These are phyloP conservation scores for Elaeidobius kamerunicus DNA, from an alignment of 2,888 invertebrate species.

Conservation along the genomic window DNA sequence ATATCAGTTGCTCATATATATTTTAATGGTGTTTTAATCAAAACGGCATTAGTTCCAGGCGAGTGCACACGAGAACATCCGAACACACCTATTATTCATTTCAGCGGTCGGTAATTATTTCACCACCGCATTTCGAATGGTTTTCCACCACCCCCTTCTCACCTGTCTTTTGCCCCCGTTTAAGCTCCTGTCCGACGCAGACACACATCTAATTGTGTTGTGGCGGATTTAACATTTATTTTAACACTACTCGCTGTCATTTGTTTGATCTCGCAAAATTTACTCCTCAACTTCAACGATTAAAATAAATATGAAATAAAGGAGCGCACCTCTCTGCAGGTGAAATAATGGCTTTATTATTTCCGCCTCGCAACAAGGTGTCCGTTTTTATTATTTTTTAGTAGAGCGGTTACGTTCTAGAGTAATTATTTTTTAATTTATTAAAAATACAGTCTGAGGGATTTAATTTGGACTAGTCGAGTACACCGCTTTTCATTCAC, in stretches of 20 bases:
- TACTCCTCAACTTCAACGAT: too few species aligned
- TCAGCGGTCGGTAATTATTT: constrained; percentile 12
- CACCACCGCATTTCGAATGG: constrained; percentile 7
- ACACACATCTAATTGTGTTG: too few species aligned
- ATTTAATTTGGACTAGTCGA: too few species aligned
- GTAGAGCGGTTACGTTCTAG: not conserved
- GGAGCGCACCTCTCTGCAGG: too few species aligned
- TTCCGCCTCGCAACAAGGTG: not conserved
- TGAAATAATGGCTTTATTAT: not conserved
- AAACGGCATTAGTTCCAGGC: constrained; percentile 9
- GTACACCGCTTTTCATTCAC: too few species aligned
- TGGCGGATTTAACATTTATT: too few species aligned
- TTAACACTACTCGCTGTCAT: too few species aligned
- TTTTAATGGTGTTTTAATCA: constrained; percentile 19
- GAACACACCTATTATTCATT: constrained; percentile 10
- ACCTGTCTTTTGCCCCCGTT: constrained; percentile 4
- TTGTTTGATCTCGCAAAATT: too few species aligned
- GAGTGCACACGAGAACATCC: constrained; percentile 11
- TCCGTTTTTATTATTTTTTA: too few species aligned
- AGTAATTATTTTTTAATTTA: constrained; percentile 9
- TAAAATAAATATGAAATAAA: too few species aligned
- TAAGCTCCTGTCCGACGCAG: too few species aligned
- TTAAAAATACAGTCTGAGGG: not conserved
- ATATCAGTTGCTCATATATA: constrained; percentile 8
- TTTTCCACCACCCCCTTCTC: constrained; percentile 8